Evolutionary conservation across 2,888 invertebrate species (phyloP), one percentile per base, ranked within the genome.

Genomic region (Sussaba pulchella): DNA sequence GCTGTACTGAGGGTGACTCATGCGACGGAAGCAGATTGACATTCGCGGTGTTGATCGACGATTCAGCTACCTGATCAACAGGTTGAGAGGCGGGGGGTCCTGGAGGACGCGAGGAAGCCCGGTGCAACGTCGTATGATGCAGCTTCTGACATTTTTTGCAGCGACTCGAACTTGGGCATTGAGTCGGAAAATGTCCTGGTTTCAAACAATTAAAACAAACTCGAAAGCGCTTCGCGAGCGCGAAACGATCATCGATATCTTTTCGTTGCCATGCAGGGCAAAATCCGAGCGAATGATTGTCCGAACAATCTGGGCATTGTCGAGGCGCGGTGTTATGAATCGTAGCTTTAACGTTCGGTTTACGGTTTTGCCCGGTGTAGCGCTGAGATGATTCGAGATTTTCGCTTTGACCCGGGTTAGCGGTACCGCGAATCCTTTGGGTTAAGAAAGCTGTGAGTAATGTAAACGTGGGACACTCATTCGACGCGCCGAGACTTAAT

Each of bases 191-290:
- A 50, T 82, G 83, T 0, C 69, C 76, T 4, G 47, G 9, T 4
- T 61, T 69, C 9, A 82, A 67, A 57, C 78, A 83, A 61, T 82
- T 82, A 9, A 63, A 45, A 39, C 82, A 81, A 5, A 47, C 14
- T 1, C n/a, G 57, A 10, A 0, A 17, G 26, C 21, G 45, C 10
- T 71, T 66, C 21, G 66, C 66, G 31, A 26, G 12, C 26, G 54
- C 10, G 1, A 54, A 54, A 9, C 26, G 24, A 17, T 21, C 54
- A 9, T 54, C 54, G 24, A 26, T 2, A 1, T 10, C 5, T 26
- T 26, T 45, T 36, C 45, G 57, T 12, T 5, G 54, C 70, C 59
- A 70, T 14, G 70, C 54, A n/a, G 54, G 54, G 26, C 61, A 71
- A 12, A 47, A 71, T 6, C 6, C 26, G 9, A 71, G 59, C 45